Evolutionary conservation across 2,113 vertebrate genomes (phyloP).

Genomic region (Myodes glareolus): DNA sequence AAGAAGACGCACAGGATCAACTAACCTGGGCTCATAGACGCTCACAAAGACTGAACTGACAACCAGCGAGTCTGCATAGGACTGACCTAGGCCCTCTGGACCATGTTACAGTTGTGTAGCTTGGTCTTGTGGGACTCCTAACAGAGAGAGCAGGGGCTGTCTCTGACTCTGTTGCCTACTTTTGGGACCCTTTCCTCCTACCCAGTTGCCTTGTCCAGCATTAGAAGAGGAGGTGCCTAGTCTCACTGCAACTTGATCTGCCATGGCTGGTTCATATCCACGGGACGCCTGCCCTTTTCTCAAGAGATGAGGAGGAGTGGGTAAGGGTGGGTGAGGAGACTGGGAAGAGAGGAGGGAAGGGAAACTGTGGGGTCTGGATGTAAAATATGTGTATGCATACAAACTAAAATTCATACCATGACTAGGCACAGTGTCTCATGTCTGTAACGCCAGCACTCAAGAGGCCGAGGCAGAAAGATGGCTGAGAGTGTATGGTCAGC

Average conservation of each 20-base stretch:
- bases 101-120: neutral
- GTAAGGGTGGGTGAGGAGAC: neutral
- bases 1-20: neutral
- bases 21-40: neutral
- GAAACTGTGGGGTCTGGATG: neutral
- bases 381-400: neutral
- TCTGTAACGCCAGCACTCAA: neutral
- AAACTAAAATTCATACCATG: neutral
- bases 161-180: neutral
- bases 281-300: neutral
- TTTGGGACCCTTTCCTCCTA: neutral
- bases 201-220: neutral
- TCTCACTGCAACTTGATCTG: neutral
- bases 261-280: neutral
- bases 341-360: neutral
- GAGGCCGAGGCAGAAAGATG: neutral
- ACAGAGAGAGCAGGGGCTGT: neutral
- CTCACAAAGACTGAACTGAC: neutral
- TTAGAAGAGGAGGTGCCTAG: neutral
- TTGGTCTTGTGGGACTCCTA: neutral
- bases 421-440: neutral
- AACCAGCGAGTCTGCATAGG: neutral
- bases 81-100: neutral
- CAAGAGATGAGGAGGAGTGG: neutral
- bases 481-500: neutral